Base-by-base conservation (phyloP, 2,888 invertebrate species). In the Melanchra persicariae region DNA sequence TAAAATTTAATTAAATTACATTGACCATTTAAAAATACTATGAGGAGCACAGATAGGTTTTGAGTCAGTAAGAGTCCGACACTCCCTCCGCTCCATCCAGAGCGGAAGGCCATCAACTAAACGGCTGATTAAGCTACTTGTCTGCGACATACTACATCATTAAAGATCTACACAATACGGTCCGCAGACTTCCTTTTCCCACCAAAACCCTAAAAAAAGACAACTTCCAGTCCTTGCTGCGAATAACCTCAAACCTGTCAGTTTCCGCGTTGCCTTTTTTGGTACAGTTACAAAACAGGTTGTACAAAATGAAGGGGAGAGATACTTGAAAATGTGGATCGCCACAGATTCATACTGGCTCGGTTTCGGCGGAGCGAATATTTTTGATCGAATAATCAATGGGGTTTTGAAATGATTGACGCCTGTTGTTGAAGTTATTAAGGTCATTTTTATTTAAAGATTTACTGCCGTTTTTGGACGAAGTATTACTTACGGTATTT, bases 281-380 rank as follows among this genome's bases (percentile, higher is more conserved):
- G 51, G 45, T 70, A 81, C 81, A 64, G 77, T 81, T 77, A 76
- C 65, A 45, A 57, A 70, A 76, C 81, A 60, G 77, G 81, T 81
- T 70, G 19, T 57, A 17, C 6, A 24, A 69, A 80, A 75, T 51
- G 81, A 78, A 78, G 61, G 75, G 80, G 19, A 58, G 54, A 45
- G n/a, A 34, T 63, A 69, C 30, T 80, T 62, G n/a, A 34, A 57
- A 49, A 77, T 67, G 55, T 77, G 52, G 51, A 81, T 61, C 71
- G 71, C 47, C 66, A 54, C 17, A 12, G 19, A 59, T 17, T 15
- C 40, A 12, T 49, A 24, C 26, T 26, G 49, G 37, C 40, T 45
- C 24, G n/a, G 17, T 57, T 69, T 64, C 54, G 54, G 5, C 34
- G 66, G 74, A 74, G 9, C 26, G 58, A 60, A 62, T 0, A 22